Conservation (phyloP, 2,888 invertebrate species). For the Caenorhabditis auriculariae region DNA sequence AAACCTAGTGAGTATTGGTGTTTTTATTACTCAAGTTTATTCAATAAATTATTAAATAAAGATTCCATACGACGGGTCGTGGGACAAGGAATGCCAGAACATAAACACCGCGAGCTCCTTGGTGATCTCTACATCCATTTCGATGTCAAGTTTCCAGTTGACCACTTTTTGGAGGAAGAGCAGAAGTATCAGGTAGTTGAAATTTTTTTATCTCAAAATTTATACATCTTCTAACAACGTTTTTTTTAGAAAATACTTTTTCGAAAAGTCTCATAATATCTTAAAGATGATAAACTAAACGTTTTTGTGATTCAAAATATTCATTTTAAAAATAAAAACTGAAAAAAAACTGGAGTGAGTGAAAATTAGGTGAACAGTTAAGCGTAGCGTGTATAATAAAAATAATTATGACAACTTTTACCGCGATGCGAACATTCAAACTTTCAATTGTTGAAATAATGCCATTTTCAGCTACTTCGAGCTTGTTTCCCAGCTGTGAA, state of each 20-base stretch:
- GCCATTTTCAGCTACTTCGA: not conserved
- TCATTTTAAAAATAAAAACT: too few relatives aligned
- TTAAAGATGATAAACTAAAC: not conserved
- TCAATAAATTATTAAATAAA: slow-evolving; percentile 43
- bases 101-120: slow-evolving; percentile 40
- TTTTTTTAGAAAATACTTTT: not conserved
- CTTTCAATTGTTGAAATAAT: too few relatives aligned
- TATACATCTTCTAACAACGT: not conserved
- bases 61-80: slow-evolving; percentile 74
- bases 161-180: slow-evolving; percentile 73
- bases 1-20: slow-evolving; percentile 74
- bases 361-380: too few relatives aligned
- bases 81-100: slow-evolving; percentile 84
- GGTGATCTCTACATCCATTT: slow-evolving; percentile 86
- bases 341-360: too few relatives aligned
- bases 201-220: not conserved
- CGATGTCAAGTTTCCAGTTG: slow-evolving; percentile 81
- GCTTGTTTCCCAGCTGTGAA: slow-evolving; percentile 1
- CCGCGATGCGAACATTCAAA: too few relatives aligned
- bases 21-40: slow-evolving; percentile 1
- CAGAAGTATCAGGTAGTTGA: slow-evolving; percentile 40
- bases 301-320: too few relatives aligned
- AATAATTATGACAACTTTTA: too few relatives aligned
- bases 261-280: not conserved
- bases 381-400: too few relatives aligned